Conservation (phyloP, 2,888 invertebrate genomes). For the Tenthredo livida region DNA sequence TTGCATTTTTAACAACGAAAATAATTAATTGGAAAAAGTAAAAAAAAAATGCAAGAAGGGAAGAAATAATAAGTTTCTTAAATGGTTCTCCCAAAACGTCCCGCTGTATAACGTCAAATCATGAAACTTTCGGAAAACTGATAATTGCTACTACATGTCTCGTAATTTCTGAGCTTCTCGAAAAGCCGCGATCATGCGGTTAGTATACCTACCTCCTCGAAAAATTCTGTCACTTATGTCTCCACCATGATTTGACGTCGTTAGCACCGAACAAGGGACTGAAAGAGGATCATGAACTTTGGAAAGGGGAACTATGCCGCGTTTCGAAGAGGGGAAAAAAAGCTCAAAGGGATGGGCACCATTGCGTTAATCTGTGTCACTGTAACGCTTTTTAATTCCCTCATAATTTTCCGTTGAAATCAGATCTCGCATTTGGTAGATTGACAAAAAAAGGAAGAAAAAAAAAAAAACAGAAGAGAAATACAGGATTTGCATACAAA, state of each 20-base stretch:
- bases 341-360: constrained; percentile 16
- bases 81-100: neutral
- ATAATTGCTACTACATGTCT: constrained; percentile 10
- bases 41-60: neutral
- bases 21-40: neutral
- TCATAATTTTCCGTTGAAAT: neutral
- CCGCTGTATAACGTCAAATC: neutral
- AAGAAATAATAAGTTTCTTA: neutral
- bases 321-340: neutral
- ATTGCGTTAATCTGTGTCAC: neutral
- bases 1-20: neutral
- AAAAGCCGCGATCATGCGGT: neutral
- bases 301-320: neutral
- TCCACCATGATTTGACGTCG: constrained; percentile 38
- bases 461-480: neutral
- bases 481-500: neutral
- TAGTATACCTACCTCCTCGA: neutral
- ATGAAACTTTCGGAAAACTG: neutral
- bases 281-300: constrained; percentile 24
- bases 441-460: neutral
- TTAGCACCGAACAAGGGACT: constrained; percentile 29
- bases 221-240: constrained; percentile 7
- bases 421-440: neutral
- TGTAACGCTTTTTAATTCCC: neutral
- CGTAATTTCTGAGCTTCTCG: neutral